Evolutionary conservation across 2,113 vertebrate genomes (phyloP).

Genomic region (Corapipo altera): DNA sequence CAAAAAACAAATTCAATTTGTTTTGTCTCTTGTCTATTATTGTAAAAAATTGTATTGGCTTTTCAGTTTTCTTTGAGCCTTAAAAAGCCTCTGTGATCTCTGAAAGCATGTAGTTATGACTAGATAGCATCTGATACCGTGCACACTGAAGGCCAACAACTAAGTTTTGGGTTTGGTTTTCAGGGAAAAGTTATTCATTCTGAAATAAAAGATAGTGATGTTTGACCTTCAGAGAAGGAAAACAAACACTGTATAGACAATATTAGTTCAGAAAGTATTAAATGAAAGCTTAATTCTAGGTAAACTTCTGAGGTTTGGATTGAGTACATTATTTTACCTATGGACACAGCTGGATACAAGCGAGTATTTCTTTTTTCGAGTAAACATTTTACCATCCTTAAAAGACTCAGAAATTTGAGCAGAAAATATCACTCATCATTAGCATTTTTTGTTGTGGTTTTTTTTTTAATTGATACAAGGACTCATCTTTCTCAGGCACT

Average conservation of each 20-base stretch:
- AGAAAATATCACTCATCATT: neutral
- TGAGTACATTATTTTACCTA: neutral
- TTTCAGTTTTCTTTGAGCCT: neutral
- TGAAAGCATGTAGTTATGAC: neutral
- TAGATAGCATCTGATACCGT: neutral
- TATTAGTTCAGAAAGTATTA: neutral
- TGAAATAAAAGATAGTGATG: neutral
- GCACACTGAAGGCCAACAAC: neutral
- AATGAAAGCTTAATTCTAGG: neutral
- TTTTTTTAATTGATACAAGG: neutral
- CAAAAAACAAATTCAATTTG: neutral
- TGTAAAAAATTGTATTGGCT: neutral
- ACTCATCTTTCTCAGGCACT: neutral
- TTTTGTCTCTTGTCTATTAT: neutral
- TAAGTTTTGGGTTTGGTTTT: neutral
- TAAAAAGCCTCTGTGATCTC: neutral
- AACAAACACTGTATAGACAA: neutral
- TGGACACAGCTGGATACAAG: neutral
- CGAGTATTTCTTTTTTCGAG: neutral
- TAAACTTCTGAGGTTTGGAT: neutral
- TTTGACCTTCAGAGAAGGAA: neutral
- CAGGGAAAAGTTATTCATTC: neutral
- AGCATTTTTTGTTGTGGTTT: neutral
- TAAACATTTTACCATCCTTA: neutral
- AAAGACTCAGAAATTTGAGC: neutral